phyloP scores from a whole-genome alignment of 1,140 invertebrate species.

The Zaprionus kolodkinae region DNA sequence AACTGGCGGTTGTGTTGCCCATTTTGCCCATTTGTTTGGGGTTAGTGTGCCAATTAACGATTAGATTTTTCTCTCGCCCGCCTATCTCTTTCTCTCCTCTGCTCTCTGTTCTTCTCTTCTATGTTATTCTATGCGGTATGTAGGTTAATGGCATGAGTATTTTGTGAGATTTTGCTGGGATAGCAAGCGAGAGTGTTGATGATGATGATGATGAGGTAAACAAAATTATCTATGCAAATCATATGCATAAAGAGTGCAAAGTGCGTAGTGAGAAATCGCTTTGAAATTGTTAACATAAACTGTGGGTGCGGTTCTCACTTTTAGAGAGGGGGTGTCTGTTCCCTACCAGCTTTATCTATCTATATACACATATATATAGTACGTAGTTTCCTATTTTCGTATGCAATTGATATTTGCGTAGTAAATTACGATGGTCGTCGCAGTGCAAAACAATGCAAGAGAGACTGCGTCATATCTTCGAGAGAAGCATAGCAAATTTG shows the following conservation, averaged over 20 bases:
- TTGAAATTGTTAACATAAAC: conserved; percentile 4
- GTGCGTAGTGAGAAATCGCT: conserved; percentile 30
- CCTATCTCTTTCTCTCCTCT: too few relatives aligned
- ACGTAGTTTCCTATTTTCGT: not conserved
- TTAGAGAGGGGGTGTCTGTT: not conserved
- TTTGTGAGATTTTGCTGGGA: conserved; percentile 13
- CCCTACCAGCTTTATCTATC: conserved; percentile 11
- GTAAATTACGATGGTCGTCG: conserved; percentile 8
- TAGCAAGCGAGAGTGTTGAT: not conserved
- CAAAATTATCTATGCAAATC: conserved; percentile 73
- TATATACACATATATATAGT: conserved; percentile 33
- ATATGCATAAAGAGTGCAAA: conserved; percentile 39
- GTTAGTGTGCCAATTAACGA: conserved; percentile 81
- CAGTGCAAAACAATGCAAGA: conserved; percentile 20
- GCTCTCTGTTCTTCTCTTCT: not conserved
- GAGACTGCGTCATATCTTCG: conserved; percentile 35
- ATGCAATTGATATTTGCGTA: conserved; percentile 39
- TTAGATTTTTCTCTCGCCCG: conserved; percentile 54
- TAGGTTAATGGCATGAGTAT: conserved; percentile 61
- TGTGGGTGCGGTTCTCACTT: conserved; percentile 10
- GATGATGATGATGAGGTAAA: conserved; percentile 36
- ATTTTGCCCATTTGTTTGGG: conserved; percentile 65
- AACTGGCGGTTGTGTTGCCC: conserved; percentile 16
- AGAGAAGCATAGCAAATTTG: too few relatives aligned
- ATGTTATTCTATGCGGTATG: conserved; percentile 15